Base-by-base conservation (phyloP, 2,113 vertebrate genomes). In the Calonectris borealis region DNA sequence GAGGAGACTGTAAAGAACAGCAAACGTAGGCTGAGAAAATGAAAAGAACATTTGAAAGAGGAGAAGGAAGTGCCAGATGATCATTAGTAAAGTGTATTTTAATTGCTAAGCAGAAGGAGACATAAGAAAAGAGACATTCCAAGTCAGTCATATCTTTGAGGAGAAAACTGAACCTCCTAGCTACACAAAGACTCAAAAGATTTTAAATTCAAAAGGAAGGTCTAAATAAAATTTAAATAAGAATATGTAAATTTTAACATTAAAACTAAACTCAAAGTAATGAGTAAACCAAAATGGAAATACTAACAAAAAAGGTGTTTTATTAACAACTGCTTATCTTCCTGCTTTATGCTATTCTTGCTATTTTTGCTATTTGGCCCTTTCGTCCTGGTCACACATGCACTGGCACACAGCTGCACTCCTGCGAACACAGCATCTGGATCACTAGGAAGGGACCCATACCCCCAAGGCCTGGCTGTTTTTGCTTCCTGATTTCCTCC, bases 41-140 rank as follows among this genome's bases (percentile, higher is more conserved):
- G 21, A 78, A 93, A 90, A 90, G 16, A 81, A 75, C 9, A 38
- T 68, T 71, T 79, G n/a, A 78, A 52, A 71, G n/a, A 91, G 79
- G 6, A 82, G 76, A 85, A 38, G 15, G 31, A 65, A 49, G 11
- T 70, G 36, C 31, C 80, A 77, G 52, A 52, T 76, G 51, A 78
- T 66, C 34, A 58, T 70, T 88, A 79, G 48, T 83, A 80, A 80
- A 42, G 2, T 34, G n/a, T 19, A 15, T 44, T 91, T 81, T 84
- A 90, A 79, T 52, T 92, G 69, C 27, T 65, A 69, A 62, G 49
- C 26, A 71, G 31, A 71, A 71, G 58, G 16, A 66, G 20, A 58
- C 9, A 16, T 18, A 42, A 78, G 38, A 86, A 91, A 86, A 71
- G 14, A 70, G 20, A n/a, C 31, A 26, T 80, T 83, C 6, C 11